Evolutionary conservation across 2,797 vertebrate species (phyloP).

Genomic region (Simalia tracyae): DNA sequence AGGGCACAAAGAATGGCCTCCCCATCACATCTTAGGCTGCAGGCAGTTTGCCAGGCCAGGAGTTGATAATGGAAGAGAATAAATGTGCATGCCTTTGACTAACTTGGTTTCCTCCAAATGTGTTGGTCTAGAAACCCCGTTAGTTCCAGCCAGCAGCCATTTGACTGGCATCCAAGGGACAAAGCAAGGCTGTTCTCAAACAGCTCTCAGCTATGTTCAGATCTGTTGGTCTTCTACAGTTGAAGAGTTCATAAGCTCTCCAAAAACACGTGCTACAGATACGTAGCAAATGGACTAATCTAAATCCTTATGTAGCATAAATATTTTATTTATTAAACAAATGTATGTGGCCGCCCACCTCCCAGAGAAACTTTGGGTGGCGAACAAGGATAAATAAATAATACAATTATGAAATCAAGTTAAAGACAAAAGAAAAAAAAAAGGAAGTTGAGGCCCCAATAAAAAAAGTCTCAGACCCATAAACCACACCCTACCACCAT

Average conservation of each 20-base stretch:
- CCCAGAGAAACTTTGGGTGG: background rate
- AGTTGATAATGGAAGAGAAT: background rate
- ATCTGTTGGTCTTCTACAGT: background rate
- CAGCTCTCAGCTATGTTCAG: background rate
- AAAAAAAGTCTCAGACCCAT: background rate
- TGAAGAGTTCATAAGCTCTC: background rate
- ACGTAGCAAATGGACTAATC: background rate
- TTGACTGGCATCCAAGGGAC: background rate
- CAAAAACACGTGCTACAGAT: background rate
- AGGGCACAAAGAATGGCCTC: background rate
- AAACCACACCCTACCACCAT: background rate
- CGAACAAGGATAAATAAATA: background rate
- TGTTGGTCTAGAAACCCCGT: background rate
- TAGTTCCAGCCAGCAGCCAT: background rate
- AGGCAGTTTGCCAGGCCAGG: background rate
- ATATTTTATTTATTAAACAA: background rate
- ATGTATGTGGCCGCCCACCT: background rate
- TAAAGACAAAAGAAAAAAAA: background rate
- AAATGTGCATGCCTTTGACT: background rate
- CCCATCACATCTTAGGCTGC: background rate
- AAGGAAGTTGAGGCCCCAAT: background rate
- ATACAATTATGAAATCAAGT: background rate
- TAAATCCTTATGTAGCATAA: background rate
- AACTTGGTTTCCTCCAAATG: background rate
- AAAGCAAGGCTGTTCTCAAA: background rate